Evolutionary conservation across 2,113 vertebrate genomes (phyloP), one percentile per base, ranked within the genome.

Genomic region (Hypanus sabinus): DNA sequence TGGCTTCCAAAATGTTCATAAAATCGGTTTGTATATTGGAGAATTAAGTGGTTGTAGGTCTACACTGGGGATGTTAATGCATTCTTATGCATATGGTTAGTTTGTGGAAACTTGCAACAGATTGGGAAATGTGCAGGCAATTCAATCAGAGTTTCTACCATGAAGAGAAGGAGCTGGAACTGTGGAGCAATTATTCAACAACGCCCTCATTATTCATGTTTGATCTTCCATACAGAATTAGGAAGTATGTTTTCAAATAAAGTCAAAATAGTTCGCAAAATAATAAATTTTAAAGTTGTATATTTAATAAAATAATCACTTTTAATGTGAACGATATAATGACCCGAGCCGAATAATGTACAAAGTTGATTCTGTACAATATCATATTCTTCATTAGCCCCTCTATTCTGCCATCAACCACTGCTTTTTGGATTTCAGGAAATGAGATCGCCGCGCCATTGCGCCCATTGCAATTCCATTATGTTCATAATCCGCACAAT

Each of bases 281-380:
- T 71, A 46, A 70, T 75, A 11, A 30, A 70, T 93, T 93, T 73
- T 93, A 93, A 93, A 93, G 33, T 93, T 73, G 91, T 93, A 93
- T 93, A 93, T 93, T 93, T 93, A 93, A 93, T 93, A 93, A 93
- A 93, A 93, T 93, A 93, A 93, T 93, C 73, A 70, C 38, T 73
- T 92, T 93, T 93, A 93, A 75, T 55, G 91, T 93, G 91, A 93
- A 93, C 73, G 91, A 93, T 93, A 93, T 73, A 93, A 93, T 75
- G 70, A 93, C 68, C 91, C 91, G 91, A 93, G 70, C 65, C 70
- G 91, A 93, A 93, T 75, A 93, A 93, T 93, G 91, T 93, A 93
- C 91, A 75, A 93, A 70, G 70, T 38, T 93, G 91, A 73, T 73
- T 73, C 27, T 93, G 91, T 93, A 93, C 91, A 93, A 93, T 93